A percentile compares a stretch with the other conserved stretches of the same genome.
These are phyloP conservation scores for Ondatra zibethicus DNA, from an alignment of 2,113 vertebrate genomes.

Conservation along the genomic window DNA sequence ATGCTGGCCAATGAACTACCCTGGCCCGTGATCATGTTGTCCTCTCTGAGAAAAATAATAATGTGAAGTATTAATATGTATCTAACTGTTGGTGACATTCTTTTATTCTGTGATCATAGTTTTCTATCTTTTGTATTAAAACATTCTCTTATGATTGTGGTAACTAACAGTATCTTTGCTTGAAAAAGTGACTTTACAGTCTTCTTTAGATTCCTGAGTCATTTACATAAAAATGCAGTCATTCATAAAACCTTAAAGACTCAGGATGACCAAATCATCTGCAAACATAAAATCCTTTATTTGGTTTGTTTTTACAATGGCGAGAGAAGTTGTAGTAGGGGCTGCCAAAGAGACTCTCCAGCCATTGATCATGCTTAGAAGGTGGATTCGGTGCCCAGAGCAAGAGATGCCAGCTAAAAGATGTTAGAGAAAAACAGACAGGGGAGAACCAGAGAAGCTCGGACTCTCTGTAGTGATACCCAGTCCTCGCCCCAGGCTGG, in stretches of 20 bases:
- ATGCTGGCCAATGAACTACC: neutral
- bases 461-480: neutral
- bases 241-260: constrained; percentile 13
- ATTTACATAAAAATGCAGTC: constrained; percentile 17
- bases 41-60: neutral
- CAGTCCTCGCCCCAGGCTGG: neutral
- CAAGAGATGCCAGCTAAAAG: neutral
- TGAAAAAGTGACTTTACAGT: neutral
- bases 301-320: constrained; percentile 9
- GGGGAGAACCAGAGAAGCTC: too few relatives aligned
- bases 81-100: neutral
- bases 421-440: neutral
- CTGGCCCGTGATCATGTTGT: neutral
- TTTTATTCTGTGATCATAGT: neutral
- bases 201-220: neutral
- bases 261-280: neutral
- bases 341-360: neutral
- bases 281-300: neutral
- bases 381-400: accelerated
- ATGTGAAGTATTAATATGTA: neutral
- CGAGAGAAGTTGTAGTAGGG: neutral
- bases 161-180: neutral
- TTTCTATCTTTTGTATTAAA: constrained; percentile 39
- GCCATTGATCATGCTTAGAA: neutral
- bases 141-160: neutral